Evolutionary conservation across 2,888 invertebrate genomes (phyloP), one percentile per base, ranked within the genome.

Genomic region (Pharmacophagus antenor): DNA sequence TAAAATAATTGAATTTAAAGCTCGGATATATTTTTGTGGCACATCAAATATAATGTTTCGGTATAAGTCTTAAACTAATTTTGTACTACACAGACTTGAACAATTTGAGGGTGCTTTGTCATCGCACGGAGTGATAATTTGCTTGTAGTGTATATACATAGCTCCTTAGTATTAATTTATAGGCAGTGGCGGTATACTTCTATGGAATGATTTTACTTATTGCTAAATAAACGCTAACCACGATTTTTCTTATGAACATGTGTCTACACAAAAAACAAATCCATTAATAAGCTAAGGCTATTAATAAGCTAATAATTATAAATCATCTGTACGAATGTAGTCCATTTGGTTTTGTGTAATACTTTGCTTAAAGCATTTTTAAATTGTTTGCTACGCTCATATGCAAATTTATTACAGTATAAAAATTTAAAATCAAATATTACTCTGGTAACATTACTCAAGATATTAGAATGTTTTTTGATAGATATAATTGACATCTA

Each of bases 221-320:
- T 50, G 54, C 44, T 59, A 44, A 50, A 15, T 18, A 59, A 55
- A 5, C 10, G 47, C 59, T 49, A 23, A 31, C 21, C 20, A 18
- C 31, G 18, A 50, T 18, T 17, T 3, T 25, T 6, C 4, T 25
- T 31, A 15, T n/a, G n/a, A n/a, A n/a, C n/a, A n/a, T n/a, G n/a
- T n/a, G n/a, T n/a, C n/a, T n/a, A n/a, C n/a, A 31, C 31, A 31
- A 31, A 31, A 31, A 15, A 31, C 31, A 10, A 10, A 10, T 12
- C 12, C 31, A 31, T 3, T 15, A 15, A 10, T 31, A 3, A 31
- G 12, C 12, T 31, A 31, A 10, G 31, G 31, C 31, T 12, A 31
- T 3, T 15, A 15, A 10, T 31, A 3, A 31, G 12, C 12, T 31
- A 31, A 10, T 10, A 15, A 10, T 12, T 15, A 31, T 31, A 31